Evolutionary conservation across 2,797 vertebrate genomes (phyloP), one percentile per base, ranked within the genome.

Genomic region (Schizopygopsis pylzovi): DNA sequence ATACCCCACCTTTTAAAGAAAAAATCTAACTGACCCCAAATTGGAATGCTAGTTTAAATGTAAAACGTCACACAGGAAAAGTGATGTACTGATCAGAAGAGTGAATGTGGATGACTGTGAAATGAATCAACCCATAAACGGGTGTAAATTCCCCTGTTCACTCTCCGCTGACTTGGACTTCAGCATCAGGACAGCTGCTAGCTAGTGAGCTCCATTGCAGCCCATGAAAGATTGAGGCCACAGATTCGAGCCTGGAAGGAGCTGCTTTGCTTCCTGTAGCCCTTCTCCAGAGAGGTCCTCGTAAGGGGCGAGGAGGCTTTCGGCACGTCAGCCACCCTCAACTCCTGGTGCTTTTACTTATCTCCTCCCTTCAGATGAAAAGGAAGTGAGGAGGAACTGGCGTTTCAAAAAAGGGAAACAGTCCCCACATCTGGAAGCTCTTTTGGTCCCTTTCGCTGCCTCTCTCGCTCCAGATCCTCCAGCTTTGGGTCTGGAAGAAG

Each of bases 391-490:
- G 89, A 93, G 90, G 93, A 94, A 92, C 92, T 92, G 92, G 87
- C 78, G 89, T 92, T 92, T 93, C 87, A 90, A 93, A 92, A 90
- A 93, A 92, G 88, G 91, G 90, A 93, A 93, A 90, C 86, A 86
- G 88, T 81, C 87, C 87, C 90, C 89, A 94, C 94, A 95, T 94
- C 93, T 94, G 94, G 94, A 95, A 95, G 92, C 92, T 93, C 91
- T 95, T 94, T 94, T 87, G 88, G 88, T 87, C 89, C 81, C 88
- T 90, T 90, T 86, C 47, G 47, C 67, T 88, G 90, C 86, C 80
- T 86, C 89, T 84, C 87, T 90, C 81, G 39, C 88, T 91, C 83
- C 88, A 90, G 85, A 90, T 89, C 90, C 87, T 90, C 85, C 79
- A 88, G 89, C 89, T 82, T 84, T 12, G 79, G 70, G 92, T 94